Conservation (phyloP, 2,888 invertebrate species). For the Synergus japonicus region DNA sequence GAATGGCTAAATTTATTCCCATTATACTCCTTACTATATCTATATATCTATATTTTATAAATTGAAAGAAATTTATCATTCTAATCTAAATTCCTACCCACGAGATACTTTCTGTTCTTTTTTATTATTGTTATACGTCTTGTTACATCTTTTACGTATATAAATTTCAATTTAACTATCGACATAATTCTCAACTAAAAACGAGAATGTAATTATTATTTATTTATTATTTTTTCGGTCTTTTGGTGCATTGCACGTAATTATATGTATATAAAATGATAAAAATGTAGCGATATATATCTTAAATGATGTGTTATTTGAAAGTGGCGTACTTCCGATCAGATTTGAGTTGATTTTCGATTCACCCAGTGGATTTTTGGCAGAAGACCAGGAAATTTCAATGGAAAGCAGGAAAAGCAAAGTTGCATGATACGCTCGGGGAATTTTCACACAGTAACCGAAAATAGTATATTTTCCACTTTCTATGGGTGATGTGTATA, state of each 20-base stretch:
- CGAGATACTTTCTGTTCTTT: too few relatives aligned
- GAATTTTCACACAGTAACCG: slow-evolving; percentile 42
- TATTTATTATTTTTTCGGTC: neutral
- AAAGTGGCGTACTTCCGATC: neutral
- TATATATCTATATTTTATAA: too few relatives aligned
- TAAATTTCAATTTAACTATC: too few relatives aligned
- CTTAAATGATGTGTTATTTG: neutral
- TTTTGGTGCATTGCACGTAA: neutral
- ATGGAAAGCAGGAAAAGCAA: neutral
- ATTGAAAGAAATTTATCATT: too few relatives aligned
- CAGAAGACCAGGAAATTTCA: neutral
- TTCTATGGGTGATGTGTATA: slow-evolving; percentile 50
- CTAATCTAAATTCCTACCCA: too few relatives aligned
- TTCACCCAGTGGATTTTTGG: neutral
- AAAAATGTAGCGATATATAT: neutral
- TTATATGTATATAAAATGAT: neutral
- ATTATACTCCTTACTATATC: neutral
- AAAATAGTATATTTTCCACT: slow-evolving; percentile 47
- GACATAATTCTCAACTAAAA: neutral
- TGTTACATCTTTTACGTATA: too few relatives aligned
- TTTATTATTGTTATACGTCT: too few relatives aligned
- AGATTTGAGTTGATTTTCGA: neutral
- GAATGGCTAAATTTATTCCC: neutral
- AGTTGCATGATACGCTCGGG: neutral
- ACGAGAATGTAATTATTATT: too few relatives aligned